phyloP scores from a whole-genome alignment of 2,113 vertebrate genomes.

The Drymodes brunneopygia region DNA sequence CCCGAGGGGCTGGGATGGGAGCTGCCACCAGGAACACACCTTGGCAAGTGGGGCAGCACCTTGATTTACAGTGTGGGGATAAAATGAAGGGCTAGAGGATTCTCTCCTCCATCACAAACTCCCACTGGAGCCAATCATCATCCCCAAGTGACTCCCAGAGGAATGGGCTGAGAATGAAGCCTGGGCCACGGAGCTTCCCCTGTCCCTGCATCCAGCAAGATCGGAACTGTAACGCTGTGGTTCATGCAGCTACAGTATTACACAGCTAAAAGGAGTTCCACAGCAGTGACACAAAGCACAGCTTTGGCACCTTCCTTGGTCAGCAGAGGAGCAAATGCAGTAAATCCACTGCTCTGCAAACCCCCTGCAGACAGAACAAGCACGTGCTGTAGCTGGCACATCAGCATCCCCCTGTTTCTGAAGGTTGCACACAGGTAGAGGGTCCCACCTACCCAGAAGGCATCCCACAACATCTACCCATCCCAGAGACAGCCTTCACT shows the following conservation, averaged over 20 bases:
- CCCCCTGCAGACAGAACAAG: not conserved
- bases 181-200: not conserved
- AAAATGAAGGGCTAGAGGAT: not conserved
- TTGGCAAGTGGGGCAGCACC: not conserved
- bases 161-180: not conserved
- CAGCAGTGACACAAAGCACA: not conserved
- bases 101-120: not conserved
- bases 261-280: not conserved
- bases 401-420: not conserved
- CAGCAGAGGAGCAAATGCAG: not conserved
- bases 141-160: not conserved
- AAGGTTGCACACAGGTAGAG: not conserved
- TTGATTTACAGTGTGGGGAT: not conserved
- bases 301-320: not conserved
- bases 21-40: not conserved
- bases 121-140: not conserved
- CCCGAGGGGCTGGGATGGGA: not conserved
- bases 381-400: accelerated
- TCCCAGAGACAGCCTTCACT: not conserved
- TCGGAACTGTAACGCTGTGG: not conserved
- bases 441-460: not conserved
- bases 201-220: not conserved
- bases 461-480: not conserved
- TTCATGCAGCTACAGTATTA: not conserved
- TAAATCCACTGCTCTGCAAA: not conserved